Conservation (phyloP, 2,113 vertebrate species). For the Osmerus eperlanus region DNA sequence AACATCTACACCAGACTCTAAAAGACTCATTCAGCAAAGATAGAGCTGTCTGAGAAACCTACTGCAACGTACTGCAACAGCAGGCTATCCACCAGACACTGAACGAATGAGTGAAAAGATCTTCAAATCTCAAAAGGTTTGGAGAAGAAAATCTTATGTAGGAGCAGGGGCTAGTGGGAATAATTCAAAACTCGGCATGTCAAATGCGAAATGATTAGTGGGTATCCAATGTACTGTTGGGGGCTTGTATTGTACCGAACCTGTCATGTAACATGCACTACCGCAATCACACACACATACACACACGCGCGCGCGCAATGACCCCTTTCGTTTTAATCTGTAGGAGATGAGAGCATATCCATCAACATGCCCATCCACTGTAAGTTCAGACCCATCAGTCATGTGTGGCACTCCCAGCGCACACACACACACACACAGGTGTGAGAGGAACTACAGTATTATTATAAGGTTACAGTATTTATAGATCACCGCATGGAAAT, state of each 20-base stretch:
- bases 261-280: not conserved
- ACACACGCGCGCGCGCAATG: not conserved
- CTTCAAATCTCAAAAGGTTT: no score
- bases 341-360: constrained; percentile 34
- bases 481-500: constrained; percentile 25
- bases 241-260: no score
- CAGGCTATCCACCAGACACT: no score
- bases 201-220: not conserved
- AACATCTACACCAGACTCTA: constrained; percentile 53
- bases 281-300: constrained; percentile 1
- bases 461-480: no score
- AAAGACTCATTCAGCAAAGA: constrained; percentile 10
- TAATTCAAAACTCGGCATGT: not conserved
- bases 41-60: no score
- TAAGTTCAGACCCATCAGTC: constrained; percentile 55
- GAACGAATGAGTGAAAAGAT: no score
- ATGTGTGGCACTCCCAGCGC: constrained; percentile 11
- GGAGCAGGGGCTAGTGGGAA: not conserved
- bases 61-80: no score
- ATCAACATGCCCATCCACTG: constrained; percentile 43
- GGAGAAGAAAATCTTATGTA: not conserved
- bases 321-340: constrained; percentile 28
- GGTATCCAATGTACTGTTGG: not conserved
- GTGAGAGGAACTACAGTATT: constrained; percentile 19
- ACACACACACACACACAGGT: constrained; percentile 7